A percentile compares a stretch with the other conserved stretches of the same genome.
phyloP scores from a whole-genome alignment of 2,888 invertebrate species.

The Heliconius hortense region DNA sequence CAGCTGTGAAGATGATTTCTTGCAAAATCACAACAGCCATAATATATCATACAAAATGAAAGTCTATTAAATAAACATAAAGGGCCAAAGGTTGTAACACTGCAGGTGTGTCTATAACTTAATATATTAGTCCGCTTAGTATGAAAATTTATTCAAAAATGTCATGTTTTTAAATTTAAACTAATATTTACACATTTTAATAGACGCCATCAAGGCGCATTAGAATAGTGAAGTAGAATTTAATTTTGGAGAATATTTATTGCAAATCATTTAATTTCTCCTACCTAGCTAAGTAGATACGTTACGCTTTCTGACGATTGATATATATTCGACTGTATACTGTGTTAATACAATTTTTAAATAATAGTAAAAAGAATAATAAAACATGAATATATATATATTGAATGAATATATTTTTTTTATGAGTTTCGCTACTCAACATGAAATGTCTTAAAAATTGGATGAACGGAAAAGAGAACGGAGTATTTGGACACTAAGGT shows the following conservation, averaged over 20 bases:
- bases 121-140: not conserved
- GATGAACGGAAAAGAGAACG: no score
- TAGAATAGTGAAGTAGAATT: not conserved
- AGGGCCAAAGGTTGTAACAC: not conserved
- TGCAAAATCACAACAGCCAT: not conserved
- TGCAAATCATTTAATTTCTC: not conserved
- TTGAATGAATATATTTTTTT: no score
- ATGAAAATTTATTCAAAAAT: slow-evolving; percentile 11
- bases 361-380: no score
- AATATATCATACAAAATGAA: slow-evolving; percentile 11
- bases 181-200: slow-evolving; percentile 4
- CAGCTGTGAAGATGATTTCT: slow-evolving; percentile 18
- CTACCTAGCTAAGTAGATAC: no score
- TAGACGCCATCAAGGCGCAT: not conserved
- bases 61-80: slow-evolving; percentile 16
- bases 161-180: not conserved
- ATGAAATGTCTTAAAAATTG: no score
- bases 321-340: no score
- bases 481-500: no score
- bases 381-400: no score
- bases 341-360: no score
- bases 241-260: not conserved
- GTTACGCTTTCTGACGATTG: no score
- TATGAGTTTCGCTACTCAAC: no score
- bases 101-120: slow-evolving; percentile 5